Evolutionary conservation across 2,888 invertebrate genomes (phyloP), one percentile per base, ranked within the genome.

Genomic region (Drosophila kuntzei): DNA sequence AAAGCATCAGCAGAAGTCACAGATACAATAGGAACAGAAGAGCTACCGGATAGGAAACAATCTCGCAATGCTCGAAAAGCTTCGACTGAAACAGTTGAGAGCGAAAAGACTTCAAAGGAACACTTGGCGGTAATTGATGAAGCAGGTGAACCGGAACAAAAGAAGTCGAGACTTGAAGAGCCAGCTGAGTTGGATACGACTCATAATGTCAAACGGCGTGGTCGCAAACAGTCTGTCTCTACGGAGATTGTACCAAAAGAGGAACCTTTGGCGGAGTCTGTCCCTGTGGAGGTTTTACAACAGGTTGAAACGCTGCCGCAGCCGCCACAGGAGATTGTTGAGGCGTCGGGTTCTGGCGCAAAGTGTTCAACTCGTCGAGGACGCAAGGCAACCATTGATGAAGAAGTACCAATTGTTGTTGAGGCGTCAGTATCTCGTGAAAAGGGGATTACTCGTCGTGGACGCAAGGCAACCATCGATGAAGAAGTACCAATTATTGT

Each of bases 51-150:
- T 20, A 76, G 55, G 7, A 69, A 54, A 29, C 14, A 37, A 0
- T 9, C 11, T 0, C 72, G 79, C 6, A 61, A 29, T 9, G 43
- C 34, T 9, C 74, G 81, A 11, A 80, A 83, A 49, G 60, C 69
- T 12, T 73, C 79, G 12, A 59, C 67, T 0, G 76, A 81, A n/a
- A 36, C 36, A 20, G 41, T 47, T 12, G 53, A 66, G 2, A n/a
- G 6, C 9, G 32, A 55, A 7, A 16, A 29, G 9, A 9, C 46
- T 3, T 4, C 16, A 8, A 61, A 49, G 16, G 47, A 47, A 0
- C 27, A 44, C 18, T 50, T 60, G 44, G 32, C 20, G 4, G 11
- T 32, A 6, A 53, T 61, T 20, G 60, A 51, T 43, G 76, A 76
- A 47, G 16, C 29, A 3, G 43, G 12, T 1, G 71, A 71, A 11